A percentile compares a stretch with the other conserved stretches of the same genome.
These are phyloP conservation scores for Trissolcus brochymenae DNA, from an alignment of 2,888 invertebrate genomes.

Conservation along the genomic window DNA sequence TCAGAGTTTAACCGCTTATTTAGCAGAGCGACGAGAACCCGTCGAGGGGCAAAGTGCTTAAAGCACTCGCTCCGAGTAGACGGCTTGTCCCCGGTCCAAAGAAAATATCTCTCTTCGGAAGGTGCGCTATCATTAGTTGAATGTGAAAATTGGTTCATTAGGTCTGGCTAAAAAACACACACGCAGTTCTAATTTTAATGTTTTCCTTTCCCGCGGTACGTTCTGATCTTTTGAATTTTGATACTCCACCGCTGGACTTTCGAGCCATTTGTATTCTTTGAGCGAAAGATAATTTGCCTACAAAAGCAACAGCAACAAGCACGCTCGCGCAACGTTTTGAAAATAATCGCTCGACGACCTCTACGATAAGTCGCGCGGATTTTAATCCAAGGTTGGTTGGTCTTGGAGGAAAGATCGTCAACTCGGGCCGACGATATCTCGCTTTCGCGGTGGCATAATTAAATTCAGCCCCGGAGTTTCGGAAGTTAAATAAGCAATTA, in stretches of 20 bases:
- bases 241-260: too few species aligned
- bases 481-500: slow-evolving; percentile 42
- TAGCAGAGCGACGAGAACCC: slow-evolving; percentile 22
- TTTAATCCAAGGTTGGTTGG: neutral
- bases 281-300: too few species aligned
- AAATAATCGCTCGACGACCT: too few species aligned
- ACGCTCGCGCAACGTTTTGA: too few species aligned
- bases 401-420: slow-evolving; percentile 1
- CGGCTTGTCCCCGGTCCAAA: slow-evolving; percentile 36
- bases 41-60: slow-evolving; percentile 26
- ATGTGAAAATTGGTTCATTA: slow-evolving; percentile 24
- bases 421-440: neutral
- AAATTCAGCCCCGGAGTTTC: slow-evolving; percentile 29
- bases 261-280: too few species aligned
- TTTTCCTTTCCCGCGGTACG: too few species aligned
- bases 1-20: slow-evolving; percentile 40
- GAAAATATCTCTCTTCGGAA: slow-evolving; percentile 21
- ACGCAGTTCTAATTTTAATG: slow-evolving; percentile 3
- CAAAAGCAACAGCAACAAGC: too few species aligned
- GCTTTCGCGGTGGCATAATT: slow-evolving; percentile 22
- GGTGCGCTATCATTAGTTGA: slow-evolving; percentile 13
- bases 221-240: too few species aligned
- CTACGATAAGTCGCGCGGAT: neutral
- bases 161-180: slow-evolving; percentile 7
- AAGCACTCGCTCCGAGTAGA: slow-evolving; percentile 19